A percentile compares a stretch with the other conserved stretches of the same genome.
Evolutionary conservation across 2,888 invertebrate genomes (phyloP).

Genomic region (Hirtodrosophila duncani): DNA sequence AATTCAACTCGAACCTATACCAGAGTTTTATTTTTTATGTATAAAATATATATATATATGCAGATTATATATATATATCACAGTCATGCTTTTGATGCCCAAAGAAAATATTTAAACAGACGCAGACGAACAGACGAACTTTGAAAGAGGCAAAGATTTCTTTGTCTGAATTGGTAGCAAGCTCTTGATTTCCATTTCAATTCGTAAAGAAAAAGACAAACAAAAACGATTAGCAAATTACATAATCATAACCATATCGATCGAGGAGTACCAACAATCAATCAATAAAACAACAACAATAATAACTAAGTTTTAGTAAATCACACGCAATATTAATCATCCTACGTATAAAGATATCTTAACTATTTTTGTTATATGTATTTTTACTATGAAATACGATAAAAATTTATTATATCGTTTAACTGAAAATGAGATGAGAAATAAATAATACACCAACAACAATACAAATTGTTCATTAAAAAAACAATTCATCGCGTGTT

Average conservation of each 20-base stretch:
- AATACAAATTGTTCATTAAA: too few relatives aligned
- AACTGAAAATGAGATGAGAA: slow-evolving; percentile 39
- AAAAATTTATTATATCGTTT: slow-evolving; percentile 65
- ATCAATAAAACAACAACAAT: slow-evolving; percentile 21
- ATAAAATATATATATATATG: slow-evolving; percentile 23
- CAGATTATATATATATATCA: slow-evolving; percentile 41
- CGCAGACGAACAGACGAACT: slow-evolving; percentile 5
- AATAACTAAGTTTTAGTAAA: slow-evolving; percentile 33
- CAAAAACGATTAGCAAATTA: too few relatives aligned
- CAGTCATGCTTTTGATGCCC: slow-evolving; percentile 69
- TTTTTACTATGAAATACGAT: slow-evolving; percentile 69
- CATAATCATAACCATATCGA: slow-evolving; percentile 1
- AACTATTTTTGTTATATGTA: slow-evolving; percentile 64
- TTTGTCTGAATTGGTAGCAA: too few relatives aligned
- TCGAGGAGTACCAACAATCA: slow-evolving; percentile 29
- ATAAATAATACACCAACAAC: slow-evolving; percentile 45
- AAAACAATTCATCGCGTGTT: too few relatives aligned
- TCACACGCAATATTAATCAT: slow-evolving; percentile 66
- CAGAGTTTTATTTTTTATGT: slow-evolving; percentile 19
- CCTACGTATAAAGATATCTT: slow-evolving; percentile 37
- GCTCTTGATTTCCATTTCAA: too few relatives aligned
- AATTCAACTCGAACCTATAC: slow-evolving; percentile 41
- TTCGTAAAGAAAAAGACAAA: too few relatives aligned
- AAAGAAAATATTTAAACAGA: slow-evolving; percentile 43
- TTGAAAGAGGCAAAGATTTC: slow-evolving; percentile 36